Conservation (phyloP, 2,888 invertebrate species). For the Aricia artaxerxes region DNA sequence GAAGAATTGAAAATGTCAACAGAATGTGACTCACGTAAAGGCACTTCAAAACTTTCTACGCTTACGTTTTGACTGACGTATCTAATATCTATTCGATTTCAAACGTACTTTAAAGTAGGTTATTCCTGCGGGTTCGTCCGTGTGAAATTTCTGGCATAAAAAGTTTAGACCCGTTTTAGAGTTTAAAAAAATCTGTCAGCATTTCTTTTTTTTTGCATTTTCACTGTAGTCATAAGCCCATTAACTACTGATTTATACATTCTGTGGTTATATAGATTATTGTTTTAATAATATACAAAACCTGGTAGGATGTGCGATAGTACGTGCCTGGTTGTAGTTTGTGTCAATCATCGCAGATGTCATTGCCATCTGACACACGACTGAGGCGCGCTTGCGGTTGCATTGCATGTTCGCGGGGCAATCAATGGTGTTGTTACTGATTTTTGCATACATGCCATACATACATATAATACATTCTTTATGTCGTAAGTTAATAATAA, state of each 20-base stretch:
- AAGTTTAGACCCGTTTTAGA: too few species aligned
- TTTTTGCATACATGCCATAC: neutral
- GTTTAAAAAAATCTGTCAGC: too few species aligned
- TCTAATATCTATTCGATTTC: neutral
- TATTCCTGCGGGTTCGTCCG: neutral
- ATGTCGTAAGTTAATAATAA: too few species aligned
- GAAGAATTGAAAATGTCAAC: constrained; percentile 17
- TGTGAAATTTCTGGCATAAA: too few species aligned
- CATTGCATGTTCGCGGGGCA: constrained; percentile 33
- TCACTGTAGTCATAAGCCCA: neutral
- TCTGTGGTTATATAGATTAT: neutral
- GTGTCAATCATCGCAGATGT: constrained; percentile 54
- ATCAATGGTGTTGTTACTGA: neutral
- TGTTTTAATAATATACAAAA: too few species aligned
- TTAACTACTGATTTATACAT: neutral
- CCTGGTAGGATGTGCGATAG: neutral
- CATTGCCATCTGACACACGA: constrained; percentile 51
- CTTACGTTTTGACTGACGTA: neutral
- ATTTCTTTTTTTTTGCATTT: too few species aligned
- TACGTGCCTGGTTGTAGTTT: constrained; percentile 33
- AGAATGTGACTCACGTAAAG: neutral
- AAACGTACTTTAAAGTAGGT: neutral
- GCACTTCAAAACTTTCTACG: constrained; percentile 15
- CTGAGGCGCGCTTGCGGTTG: constrained; percentile 33
- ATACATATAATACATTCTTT: neutral